Evolutionary conservation across 2,888 invertebrate genomes (phyloP).

Genomic region (Agrilus mali): DNA sequence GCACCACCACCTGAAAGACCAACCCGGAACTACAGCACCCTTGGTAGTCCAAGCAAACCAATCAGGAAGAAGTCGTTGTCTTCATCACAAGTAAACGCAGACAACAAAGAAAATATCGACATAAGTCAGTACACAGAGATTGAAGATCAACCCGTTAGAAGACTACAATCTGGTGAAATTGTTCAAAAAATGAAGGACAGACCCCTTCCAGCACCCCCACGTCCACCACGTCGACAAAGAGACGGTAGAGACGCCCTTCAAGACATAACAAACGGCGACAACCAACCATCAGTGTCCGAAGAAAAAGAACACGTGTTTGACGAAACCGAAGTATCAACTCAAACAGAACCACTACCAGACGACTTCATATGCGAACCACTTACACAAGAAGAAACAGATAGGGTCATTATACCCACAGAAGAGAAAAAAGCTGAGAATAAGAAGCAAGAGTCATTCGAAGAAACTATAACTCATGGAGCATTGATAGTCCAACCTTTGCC

Average conservation of each 20-base stretch:
- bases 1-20: constrained; percentile 45
- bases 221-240: constrained; percentile 52
- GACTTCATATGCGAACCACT: constrained; percentile 56
- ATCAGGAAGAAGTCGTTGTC: constrained; percentile 36
- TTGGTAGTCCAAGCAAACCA: constrained; percentile 49
- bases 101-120: constrained; percentile 32
- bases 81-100: constrained; percentile 20
- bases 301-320: constrained; percentile 25
- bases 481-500: constrained; percentile 45
- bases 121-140: constrained; percentile 49
- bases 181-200: constrained; percentile 74
- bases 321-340: constrained; percentile 68
- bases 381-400: constrained; percentile 30
- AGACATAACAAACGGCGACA: constrained; percentile 27
- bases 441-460: constrained; percentile 45
- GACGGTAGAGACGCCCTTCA: constrained; percentile 15
- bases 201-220: constrained; percentile 75
- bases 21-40: constrained; percentile 45
- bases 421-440: constrained; percentile 48
- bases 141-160: constrained; percentile 43
- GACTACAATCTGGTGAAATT: constrained; percentile 61
- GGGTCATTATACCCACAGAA: constrained; percentile 18
- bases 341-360: constrained; percentile 74
- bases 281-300: constrained; percentile 12
- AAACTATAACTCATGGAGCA: constrained; percentile 51